phyloP scores from a whole-genome alignment of 2,888 invertebrate species.

The Thereva nobilitata region DNA sequence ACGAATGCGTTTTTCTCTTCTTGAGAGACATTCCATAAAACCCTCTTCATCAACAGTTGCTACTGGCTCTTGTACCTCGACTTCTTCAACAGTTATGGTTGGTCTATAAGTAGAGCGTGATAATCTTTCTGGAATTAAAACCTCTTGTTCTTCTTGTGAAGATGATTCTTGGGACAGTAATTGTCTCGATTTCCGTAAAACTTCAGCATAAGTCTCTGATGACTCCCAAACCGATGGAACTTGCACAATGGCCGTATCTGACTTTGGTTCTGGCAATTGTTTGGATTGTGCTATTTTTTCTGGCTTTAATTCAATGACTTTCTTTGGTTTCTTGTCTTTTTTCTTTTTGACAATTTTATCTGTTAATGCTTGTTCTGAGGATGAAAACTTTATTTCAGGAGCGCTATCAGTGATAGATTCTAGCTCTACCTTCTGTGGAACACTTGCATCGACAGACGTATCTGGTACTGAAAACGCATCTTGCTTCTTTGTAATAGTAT shows the following conservation, averaged over 20 bases:
- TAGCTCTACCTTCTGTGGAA: no score
- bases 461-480: no score
- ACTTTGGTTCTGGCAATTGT: not conserved
- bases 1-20: constrained; percentile 50
- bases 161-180: not conserved
- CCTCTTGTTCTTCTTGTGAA: not conserved
- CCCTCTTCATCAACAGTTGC: constrained; percentile 52
- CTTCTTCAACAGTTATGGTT: constrained; percentile 46
- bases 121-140: constrained; percentile 40
- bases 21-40: constrained; percentile 58
- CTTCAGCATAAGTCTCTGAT: constrained; percentile 55
- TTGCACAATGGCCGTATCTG: constrained; percentile 26
- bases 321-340: constrained; percentile 21
- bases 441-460: no score
- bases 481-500: no score
- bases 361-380: no score
- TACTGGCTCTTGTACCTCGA: constrained; percentile 43
- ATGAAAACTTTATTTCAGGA: no score
- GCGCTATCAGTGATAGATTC: no score
- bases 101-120: constrained; percentile 49
- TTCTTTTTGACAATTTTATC: constrained; percentile 4
- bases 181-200: constrained; percentile 44
- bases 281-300: not conserved
- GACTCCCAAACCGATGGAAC: constrained; percentile 49
- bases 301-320: not conserved